A percentile compares a stretch with the other conserved stretches of the same genome.
These are phyloP conservation scores for Myanophis thanlyinensis DNA, from an alignment of 2,113 vertebrate species.

Conservation along the genomic window DNA sequence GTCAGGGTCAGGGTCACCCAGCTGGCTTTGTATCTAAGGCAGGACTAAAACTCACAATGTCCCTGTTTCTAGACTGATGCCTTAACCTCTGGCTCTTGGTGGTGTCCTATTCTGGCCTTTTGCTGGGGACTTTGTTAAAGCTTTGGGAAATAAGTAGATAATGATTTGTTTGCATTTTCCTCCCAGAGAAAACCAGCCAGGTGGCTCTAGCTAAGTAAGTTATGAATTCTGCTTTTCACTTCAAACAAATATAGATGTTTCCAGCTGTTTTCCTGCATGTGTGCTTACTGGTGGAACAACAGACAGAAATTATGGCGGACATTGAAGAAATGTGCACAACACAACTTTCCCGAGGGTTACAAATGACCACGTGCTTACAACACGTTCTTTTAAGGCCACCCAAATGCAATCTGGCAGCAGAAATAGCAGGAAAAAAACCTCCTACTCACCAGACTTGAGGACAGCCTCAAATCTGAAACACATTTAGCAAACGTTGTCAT, in stretches of 20 bases:
- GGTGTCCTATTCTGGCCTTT: neutral
- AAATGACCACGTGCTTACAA: neutral
- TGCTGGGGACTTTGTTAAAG: neutral
- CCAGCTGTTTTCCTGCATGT: neutral
- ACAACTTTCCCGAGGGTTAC: fast-evolving
- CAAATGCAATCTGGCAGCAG: constrained; percentile 21
- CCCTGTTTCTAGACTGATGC: neutral
- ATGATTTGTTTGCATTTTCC: neutral
- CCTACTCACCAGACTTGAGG: neutral
- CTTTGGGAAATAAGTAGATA: neutral
- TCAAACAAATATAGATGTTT: neutral
- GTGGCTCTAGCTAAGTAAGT: neutral
- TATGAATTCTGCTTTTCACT: neutral
- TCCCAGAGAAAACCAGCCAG: neutral
- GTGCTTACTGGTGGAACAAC: fast-evolving
- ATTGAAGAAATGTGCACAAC: fast-evolving
- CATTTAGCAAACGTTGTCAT: neutral
- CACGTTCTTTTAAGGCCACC: neutral
- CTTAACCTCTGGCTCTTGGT: neutral
- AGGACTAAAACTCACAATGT: neutral
- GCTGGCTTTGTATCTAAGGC: neutral
- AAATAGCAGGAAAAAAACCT: constrained; percentile 5
- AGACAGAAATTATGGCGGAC: neutral
- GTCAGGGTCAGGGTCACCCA: neutral
- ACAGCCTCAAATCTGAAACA: constrained; percentile 5